phyloP scores from a whole-genome alignment of 1,140 invertebrate species.

The Leptinotarsa undecemlineata region DNA sequence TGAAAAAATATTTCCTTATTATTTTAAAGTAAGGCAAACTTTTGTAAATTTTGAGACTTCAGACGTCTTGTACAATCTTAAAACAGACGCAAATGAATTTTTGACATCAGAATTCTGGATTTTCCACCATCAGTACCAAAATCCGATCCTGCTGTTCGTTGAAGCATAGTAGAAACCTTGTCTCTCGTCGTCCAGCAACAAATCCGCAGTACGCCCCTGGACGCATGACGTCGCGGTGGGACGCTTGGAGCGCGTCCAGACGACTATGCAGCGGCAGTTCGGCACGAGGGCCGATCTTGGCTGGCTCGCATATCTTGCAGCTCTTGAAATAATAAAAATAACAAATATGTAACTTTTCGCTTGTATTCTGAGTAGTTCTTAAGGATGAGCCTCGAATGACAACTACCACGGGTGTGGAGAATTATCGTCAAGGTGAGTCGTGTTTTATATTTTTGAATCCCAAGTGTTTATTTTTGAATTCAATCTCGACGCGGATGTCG shows the following conservation, averaged over 20 bases:
- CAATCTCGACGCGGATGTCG: not conserved
- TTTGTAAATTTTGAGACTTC: too few relatives aligned
- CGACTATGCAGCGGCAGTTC: conserved; percentile 40
- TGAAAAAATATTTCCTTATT: too few relatives aligned
- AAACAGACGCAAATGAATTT: too few relatives aligned
- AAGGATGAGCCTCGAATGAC: conserved; percentile 25
- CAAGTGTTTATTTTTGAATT: not conserved
- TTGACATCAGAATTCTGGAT: too few relatives aligned
- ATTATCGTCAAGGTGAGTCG: conserved; percentile 26
- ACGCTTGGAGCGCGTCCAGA: conserved; percentile 39
- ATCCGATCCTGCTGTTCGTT: too few relatives aligned
- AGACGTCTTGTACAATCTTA: too few relatives aligned
- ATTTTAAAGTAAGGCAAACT: too few relatives aligned
- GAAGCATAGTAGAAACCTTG: too few relatives aligned
- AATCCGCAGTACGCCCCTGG: conserved; percentile 9
- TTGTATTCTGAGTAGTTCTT: conserved; percentile 31
- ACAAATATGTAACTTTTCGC: conserved; percentile 29
- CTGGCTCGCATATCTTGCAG: conserved; percentile 15
- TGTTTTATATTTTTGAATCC: not conserved
- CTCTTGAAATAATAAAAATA: conserved; percentile 10
- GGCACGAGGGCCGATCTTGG: conserved; percentile 32
- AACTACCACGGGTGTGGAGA: conserved; percentile 16
- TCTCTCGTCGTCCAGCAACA: not conserved
- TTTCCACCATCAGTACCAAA: too few relatives aligned
- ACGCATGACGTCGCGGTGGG: conserved; percentile 27